Conservation (phyloP, 1,140 invertebrate genomes). For the Drosophila kikkawai region DNA sequence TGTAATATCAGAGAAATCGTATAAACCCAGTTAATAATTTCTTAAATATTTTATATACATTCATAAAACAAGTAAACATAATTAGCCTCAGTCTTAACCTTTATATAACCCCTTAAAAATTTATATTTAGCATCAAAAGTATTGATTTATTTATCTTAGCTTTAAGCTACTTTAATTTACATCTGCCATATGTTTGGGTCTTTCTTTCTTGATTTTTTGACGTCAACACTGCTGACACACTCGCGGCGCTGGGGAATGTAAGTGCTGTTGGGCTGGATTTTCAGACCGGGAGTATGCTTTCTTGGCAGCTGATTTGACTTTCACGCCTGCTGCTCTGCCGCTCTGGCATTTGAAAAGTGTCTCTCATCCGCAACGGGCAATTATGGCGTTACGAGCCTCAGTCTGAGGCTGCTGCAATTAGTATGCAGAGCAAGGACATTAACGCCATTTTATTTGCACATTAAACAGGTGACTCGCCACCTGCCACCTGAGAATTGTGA, state of each 20-base stretch:
- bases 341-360: slow-evolving; percentile 41
- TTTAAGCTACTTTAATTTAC: neutral
- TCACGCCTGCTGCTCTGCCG: slow-evolving; percentile 60
- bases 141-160: neutral
- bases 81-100: neutral
- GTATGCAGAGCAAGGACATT: slow-evolving; percentile 71
- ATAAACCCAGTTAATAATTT: neutral
- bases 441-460: slow-evolving; percentile 75
- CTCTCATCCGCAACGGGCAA: slow-evolving; percentile 33
- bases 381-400: slow-evolving; percentile 22
- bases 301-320: slow-evolving; percentile 74
- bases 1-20: neutral
- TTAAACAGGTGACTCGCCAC: slow-evolving; percentile 68
- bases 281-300: neutral
- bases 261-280: slow-evolving; percentile 14
- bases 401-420: slow-evolving; percentile 65
- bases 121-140: neutral
- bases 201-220: neutral
- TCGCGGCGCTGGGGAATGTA: slow-evolving; percentile 24
- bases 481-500: slow-evolving; percentile 24
- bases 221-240: slow-evolving; percentile 15
- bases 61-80: neutral
- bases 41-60: too few relatives aligned
- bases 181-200: neutral
- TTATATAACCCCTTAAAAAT: neutral